These are phyloP conservation scores for Oryzias javanicus DNA, from an alignment of 2,113 vertebrate species.

Conservation along the genomic window DNA sequence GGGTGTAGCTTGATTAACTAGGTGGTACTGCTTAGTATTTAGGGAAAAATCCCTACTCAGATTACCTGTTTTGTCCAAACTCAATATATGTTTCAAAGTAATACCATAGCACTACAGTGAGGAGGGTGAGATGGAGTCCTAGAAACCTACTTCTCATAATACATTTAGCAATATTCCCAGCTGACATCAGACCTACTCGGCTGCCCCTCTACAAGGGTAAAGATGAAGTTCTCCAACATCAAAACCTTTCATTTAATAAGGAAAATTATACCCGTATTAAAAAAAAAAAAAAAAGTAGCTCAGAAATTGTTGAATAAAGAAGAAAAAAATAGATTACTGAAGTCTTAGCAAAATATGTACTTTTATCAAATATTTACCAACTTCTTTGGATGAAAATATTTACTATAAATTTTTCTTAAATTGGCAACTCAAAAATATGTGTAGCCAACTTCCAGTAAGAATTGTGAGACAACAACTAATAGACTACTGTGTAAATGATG, in stretches of 20 bases:
- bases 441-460: background rate
- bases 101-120: slow-evolving; percentile 32
- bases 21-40: background rate
- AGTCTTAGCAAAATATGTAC: background rate
- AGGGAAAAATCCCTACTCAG: background rate
- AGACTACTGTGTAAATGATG: no score
- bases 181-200: slow-evolving; percentile 31
- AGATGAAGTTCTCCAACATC: slow-evolving; percentile 19
- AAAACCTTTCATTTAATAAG: no score
- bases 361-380: background rate
- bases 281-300: no score
- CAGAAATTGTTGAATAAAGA: background rate
- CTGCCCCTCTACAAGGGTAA: slow-evolving; percentile 15
- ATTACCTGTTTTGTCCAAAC: background rate
- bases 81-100: slow-evolving; percentile 20
- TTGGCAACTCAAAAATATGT: background rate
- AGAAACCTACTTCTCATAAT: slow-evolving; percentile 64
- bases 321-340: background rate
- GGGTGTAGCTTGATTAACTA: no score
- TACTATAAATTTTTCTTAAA: background rate
- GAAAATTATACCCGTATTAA: no score
- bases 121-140: slow-evolving; percentile 47
- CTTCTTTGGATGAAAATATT: background rate
- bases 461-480: background rate
- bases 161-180: slow-evolving; percentile 50